These are phyloP conservation scores for Netelia fuscicornis DNA, from an alignment of 2,888 invertebrate species.

Conservation along the genomic window DNA sequence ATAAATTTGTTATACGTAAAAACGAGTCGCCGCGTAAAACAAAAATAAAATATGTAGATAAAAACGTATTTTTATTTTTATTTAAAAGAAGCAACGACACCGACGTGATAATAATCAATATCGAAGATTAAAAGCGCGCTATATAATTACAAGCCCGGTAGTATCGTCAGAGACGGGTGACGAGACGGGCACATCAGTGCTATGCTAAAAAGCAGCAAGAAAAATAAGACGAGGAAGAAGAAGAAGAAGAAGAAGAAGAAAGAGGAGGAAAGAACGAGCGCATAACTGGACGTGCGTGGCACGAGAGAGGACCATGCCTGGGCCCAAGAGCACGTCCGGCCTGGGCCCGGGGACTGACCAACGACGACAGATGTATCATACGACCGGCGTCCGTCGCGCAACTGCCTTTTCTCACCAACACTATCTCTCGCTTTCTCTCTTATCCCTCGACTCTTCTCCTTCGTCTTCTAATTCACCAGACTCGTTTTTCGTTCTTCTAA, in stretches of 20 bases:
- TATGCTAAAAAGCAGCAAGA: constrained; percentile 41
- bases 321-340: constrained; percentile 58
- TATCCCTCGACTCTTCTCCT: constrained; percentile 16
- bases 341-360: constrained; percentile 38
- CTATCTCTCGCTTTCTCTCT: constrained; percentile 20
- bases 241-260: constrained; percentile 24
- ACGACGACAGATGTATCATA: constrained; percentile 71
- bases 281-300: constrained; percentile 67
- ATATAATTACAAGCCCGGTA: constrained; percentile 70
- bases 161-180: constrained; percentile 64
- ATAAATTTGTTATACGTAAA: neutral
- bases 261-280: constrained; percentile 37
- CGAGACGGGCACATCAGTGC: constrained; percentile 62
- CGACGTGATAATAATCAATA: constrained; percentile 72
- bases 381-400: constrained; percentile 62
- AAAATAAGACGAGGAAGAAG: constrained; percentile 15
- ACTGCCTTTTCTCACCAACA: constrained; percentile 58
- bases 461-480: constrained; percentile 17
- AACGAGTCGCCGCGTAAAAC: neutral
- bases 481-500: constrained; percentile 5
- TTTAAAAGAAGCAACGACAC: constrained; percentile 27
- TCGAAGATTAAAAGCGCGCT: constrained; percentile 69
- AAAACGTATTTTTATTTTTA: constrained; percentile 3
- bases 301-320: constrained; percentile 54
- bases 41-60: constrained; percentile 22